A percentile compares a stretch with the other conserved stretches of the same genome.
Evolutionary conservation across 2,888 invertebrate species (phyloP).

Genomic region (Drosophila infuscata): DNA sequence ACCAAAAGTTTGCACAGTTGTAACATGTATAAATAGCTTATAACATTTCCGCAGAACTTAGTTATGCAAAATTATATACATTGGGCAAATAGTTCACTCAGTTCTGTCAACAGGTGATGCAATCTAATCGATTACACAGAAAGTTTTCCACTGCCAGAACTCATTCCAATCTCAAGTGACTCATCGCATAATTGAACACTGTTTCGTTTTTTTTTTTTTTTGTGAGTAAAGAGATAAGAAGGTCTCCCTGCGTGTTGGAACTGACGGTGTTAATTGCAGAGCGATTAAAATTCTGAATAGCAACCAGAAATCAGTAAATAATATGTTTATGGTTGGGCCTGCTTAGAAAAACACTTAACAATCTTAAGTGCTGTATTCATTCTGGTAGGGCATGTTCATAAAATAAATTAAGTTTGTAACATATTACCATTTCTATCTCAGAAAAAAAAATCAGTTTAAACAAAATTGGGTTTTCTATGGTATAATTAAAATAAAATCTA

Average conservation of each 20-base stretch:
- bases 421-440: background rate
- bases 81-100: slow-evolving; percentile 22
- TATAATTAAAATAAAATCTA: slow-evolving; percentile 32
- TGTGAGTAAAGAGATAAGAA: slow-evolving; percentile 15
- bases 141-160: slow-evolving; percentile 32
- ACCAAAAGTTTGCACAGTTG: slow-evolving; percentile 47
- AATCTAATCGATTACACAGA: slow-evolving; percentile 26
- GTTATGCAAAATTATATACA: slow-evolving; percentile 25
- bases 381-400: slow-evolving; percentile 17
- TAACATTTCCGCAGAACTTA: slow-evolving; percentile 1
- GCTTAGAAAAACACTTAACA: background rate
- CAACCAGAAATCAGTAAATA: slow-evolving; percentile 5
- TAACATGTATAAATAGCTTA: background rate
- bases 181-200: background rate
- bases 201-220: background rate
- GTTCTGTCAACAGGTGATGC: slow-evolving; percentile 15
- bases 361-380: slow-evolving; percentile 20
- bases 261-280: background rate
- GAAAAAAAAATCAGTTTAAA: background rate
- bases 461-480: slow-evolving; percentile 3
- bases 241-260: background rate
- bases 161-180: slow-evolving; percentile 24
- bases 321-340: background rate
- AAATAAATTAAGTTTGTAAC: background rate
- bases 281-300: slow-evolving; percentile 1